Evolutionary conservation across 92 coral and sea anemone genomes (phyloP), one percentile per base, ranked within the genome.

Genomic region (Palythoa caribaeorum): DNA sequence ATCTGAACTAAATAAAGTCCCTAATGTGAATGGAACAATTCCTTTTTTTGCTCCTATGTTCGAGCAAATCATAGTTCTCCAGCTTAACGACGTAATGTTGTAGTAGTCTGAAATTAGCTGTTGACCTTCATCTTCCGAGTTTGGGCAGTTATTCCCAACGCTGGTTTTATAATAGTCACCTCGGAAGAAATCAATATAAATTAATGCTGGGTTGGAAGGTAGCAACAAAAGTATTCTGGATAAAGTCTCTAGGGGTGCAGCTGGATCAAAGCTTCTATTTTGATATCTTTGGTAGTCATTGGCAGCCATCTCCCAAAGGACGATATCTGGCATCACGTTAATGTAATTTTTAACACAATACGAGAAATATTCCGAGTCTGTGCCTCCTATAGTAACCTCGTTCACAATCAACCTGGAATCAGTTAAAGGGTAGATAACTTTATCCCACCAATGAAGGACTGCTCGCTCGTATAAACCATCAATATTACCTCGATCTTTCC

Each of bases 321-420:
- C 98, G 28, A 97, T 79, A 74, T 97, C 99, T 10, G 99, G 99
- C 71, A 76, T 84, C 5, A 78, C 80, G 51, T 90, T 89, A 63
- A 97, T 90, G 83, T 95, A 97, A 84, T 97, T 97, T 62, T 93
- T 91, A 28, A 97, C 90, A 71, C 99, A 97, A 77, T 97, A 97
- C 3, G 99, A 95, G 63, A 95, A 97, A 76, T 97, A 97, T 84
- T 97, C 99, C 1, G 99, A 97, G 71, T 97, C 99, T 8, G 99
- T 95, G 3, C 98, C 99, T 28, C 99, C 99, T 17, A 97, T 95
- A 20, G 98, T 93, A 5, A 97, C 94, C 36, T 94, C 90, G 53
- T 91, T 93, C 51, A 97, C 81, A 74, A 95, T 92, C 4, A 97
- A 73, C 39, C 79, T 38, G 2, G 99, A 91, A 9, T 89, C 83